Evolutionary conservation across 2,797 vertebrate species (phyloP), one percentile per base, ranked within the genome.

Genomic region (Rallus crepitans): DNA sequence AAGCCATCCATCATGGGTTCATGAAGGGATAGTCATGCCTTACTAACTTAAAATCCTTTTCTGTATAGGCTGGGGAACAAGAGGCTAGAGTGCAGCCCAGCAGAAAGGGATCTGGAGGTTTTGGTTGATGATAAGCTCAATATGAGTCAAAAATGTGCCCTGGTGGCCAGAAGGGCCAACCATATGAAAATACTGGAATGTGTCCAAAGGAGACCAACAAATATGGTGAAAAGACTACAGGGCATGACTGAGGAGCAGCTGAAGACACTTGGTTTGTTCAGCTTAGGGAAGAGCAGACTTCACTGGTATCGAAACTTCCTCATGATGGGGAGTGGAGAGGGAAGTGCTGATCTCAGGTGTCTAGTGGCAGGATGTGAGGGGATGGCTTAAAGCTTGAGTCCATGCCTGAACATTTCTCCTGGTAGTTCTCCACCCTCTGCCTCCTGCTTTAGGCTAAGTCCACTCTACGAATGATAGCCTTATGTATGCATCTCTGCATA

Each of bases 401-500:
- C 16, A n/a, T 14, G 16, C 31, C 81, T 89, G 21, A 45, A 50
- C 16, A 35, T 21, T 72, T 89, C 25, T 76, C 6, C 19, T 47
- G 55, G 40, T 31, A 40, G n/a, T 18, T 66, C 68, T 80, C 28
- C 20, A 53, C 37, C 8, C 35, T 64, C 35, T 47, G 27, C 19
- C 15, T 77, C 70, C 48, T 48, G 14, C 56, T 68, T 82, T 37
- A 63, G 55, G 37, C 18, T 48, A 45, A 71, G 7, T 50, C 31
- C 57, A 15, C 53, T 42, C 63, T 66, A 28, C 0, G 0, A 61
- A 20, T n/a, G 31, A 59, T 1, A 59, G 28, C n/a, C 20, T 71
- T 45, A 45, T 45, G 42, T 45, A 45, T 9, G 8, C 42, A 87
- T 6, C 56, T 31, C 45, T 59, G 20, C 35, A 56, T 45, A 42